A percentile compares a stretch with the other conserved stretches of the same genome.
These are phyloP conservation scores for Aphodius granarius DNA, from an alignment of 2,888 invertebrate genomes.

Conservation along the genomic window DNA sequence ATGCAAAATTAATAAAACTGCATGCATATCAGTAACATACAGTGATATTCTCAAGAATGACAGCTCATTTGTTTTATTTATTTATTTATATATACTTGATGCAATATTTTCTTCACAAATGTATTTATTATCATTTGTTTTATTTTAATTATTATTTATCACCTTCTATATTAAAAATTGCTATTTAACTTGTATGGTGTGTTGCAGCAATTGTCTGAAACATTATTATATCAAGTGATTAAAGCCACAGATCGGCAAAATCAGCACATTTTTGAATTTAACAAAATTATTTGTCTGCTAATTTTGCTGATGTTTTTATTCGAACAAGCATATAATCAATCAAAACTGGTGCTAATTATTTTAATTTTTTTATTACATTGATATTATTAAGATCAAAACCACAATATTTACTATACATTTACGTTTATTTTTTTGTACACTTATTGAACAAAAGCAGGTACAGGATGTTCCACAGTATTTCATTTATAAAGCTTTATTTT, in stretches of 20 bases:
- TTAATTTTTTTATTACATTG: background rate
- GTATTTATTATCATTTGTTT: background rate
- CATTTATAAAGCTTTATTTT: no score
- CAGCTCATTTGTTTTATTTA: background rate
- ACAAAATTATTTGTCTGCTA: background rate
- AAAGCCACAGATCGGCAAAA: no score
- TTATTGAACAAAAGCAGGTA: background rate
- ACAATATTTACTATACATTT: background rate
- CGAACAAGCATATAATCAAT: background rate
- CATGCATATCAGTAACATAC: slow-evolving; percentile 6
- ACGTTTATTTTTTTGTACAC: background rate
- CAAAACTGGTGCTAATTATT: background rate
- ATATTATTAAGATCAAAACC: background rate
- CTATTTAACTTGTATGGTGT: no score
- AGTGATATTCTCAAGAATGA: slow-evolving; percentile 6
- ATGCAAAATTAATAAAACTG: background rate
- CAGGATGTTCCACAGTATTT: background rate
- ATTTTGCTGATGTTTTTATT: background rate
- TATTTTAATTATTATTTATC: background rate
- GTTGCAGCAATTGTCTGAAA: no score
- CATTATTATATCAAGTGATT: no score
- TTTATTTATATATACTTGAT: background rate
- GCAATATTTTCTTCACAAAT: background rate
- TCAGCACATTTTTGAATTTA: no score
- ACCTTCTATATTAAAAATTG: background rate